Evolutionary conservation across 2,797 vertebrate genomes (phyloP).

Genomic region (Ctenochaetus hawaiiensis): DNA sequence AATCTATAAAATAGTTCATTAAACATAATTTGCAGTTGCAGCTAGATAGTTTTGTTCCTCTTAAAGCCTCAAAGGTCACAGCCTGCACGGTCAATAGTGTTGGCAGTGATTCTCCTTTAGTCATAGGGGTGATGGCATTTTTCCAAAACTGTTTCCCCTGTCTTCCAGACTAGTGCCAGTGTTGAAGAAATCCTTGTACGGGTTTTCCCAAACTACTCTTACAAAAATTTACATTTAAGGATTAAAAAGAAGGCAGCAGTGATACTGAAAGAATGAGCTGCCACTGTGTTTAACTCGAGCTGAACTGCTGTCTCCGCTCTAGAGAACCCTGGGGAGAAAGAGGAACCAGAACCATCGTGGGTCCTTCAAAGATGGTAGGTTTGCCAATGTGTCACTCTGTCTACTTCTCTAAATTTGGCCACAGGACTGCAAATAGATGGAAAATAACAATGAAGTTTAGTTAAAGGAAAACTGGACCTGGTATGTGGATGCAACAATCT

Average conservation of each 20-base stretch:
- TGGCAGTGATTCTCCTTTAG: slow-evolving; percentile 19
- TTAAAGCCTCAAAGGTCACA: neutral
- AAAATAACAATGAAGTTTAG: slow-evolving; percentile 32
- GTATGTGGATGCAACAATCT: neutral
- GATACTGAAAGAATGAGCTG: neutral
- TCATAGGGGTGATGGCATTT: slow-evolving; percentile 26
- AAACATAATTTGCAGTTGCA: neutral
- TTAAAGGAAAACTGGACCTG: neutral
- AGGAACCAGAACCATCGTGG: slow-evolving; percentile 88
- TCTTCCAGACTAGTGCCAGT: slow-evolving; percentile 22
- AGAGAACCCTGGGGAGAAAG: slow-evolving; percentile 90
- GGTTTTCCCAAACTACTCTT: slow-evolving; percentile 1
- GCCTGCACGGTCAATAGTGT: neutral
- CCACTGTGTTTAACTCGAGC: slow-evolving; percentile 36
- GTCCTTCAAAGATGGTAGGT: slow-evolving; percentile 97
- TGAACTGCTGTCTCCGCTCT: slow-evolving; percentile 50
- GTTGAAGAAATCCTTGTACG: slow-evolving; percentile 26
- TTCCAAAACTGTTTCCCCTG: slow-evolving; percentile 40
- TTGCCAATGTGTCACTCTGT: slow-evolving; percentile 52
- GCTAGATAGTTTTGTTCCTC: neutral
- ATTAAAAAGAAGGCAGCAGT: neutral
- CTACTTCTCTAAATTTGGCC: slow-evolving; percentile 44
- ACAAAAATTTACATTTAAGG: neutral
- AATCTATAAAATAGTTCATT: neutral
- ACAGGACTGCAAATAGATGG: slow-evolving; percentile 27